A percentile compares a stretch with the other conserved stretches of the same genome.
Evolutionary conservation across 1,140 invertebrate species (phyloP).

Genomic region (Ostrea denselamellosa): DNA sequence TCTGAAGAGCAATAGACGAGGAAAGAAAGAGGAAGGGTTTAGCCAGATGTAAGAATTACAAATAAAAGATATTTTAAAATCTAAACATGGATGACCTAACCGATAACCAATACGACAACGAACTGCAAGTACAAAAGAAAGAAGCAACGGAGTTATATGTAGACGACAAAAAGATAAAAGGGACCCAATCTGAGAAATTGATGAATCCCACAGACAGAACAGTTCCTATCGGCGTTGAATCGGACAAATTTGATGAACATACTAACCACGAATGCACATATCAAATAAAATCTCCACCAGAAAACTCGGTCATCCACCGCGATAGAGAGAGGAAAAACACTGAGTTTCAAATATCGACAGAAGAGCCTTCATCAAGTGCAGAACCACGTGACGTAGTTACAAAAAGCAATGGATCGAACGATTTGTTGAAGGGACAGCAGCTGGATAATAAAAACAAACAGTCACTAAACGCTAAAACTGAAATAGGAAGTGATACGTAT

Average conservation of each 20-base stretch:
- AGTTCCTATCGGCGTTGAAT: neutral
- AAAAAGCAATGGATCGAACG: neutral
- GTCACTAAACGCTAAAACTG: neutral
- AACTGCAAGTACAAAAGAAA: no score
- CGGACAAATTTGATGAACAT: neutral
- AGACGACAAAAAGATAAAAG: neutral
- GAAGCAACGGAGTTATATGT: no score
- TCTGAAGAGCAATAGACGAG: no score
- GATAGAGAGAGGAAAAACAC: neutral
- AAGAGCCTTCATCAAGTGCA: neutral
- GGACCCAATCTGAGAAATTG: neutral
- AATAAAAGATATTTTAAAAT: no score
- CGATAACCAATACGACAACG: no score
- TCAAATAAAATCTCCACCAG: neutral
- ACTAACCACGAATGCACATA: neutral
- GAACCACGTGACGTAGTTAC: neutral
- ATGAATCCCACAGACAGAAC: neutral
- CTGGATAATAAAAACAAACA: neutral
- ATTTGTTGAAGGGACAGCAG: neutral
- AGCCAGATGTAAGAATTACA: no score
- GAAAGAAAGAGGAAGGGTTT: no score
- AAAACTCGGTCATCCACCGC: neutral
- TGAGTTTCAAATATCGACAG: neutral
- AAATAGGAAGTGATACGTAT: neutral
- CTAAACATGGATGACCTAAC: no score